Percentiles rank a stretch among this genome's conserved stretches.
Conservation (phyloP, 2,113 vertebrate genomes). For the Sphaerodactylus townsendi region DNA sequence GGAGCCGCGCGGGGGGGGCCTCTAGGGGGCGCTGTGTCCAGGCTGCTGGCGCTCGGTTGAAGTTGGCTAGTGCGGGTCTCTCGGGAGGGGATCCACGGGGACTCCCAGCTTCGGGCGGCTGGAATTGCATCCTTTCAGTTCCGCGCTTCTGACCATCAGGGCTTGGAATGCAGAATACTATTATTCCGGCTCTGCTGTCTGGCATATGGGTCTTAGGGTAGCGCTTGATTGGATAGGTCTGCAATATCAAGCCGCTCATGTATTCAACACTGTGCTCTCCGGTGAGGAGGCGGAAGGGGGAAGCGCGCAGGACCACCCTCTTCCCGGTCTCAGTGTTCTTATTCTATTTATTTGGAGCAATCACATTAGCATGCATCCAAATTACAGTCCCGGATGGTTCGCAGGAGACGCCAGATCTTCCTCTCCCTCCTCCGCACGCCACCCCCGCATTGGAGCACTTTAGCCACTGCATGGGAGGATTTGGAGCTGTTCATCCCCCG, state of each 20-base stretch:
- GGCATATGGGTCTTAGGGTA: not conserved
- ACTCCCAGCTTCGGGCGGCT: not conserved
- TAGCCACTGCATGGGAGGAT: not conserved
- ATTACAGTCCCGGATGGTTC: not conserved
- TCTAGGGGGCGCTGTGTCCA: not conserved
- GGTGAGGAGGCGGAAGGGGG: not conserved
- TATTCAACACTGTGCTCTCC: not conserved
- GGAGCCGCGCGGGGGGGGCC: not conserved
- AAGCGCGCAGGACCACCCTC: not conserved
- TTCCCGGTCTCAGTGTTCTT: too few species aligned
- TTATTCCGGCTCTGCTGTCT: not conserved
- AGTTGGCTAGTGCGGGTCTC: not conserved
- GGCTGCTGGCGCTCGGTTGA: not conserved
- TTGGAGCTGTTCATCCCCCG: rapidly evolving
- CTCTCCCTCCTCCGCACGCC: not conserved
- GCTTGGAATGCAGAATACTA: not conserved
- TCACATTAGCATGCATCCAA: not conserved
- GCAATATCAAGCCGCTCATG: slow-evolving; percentile 71
- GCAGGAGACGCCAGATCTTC: not conserved
- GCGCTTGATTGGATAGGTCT: slow-evolving; percentile 77
- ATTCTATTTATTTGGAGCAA: not conserved
- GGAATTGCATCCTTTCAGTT: not conserved
- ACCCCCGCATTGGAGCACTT: not conserved
- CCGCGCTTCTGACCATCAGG: not conserved
- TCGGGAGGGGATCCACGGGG: not conserved